These are phyloP conservation scores for Cottus gobio DNA, from an alignment of 2,113 vertebrate species.

Conservation along the genomic window DNA sequence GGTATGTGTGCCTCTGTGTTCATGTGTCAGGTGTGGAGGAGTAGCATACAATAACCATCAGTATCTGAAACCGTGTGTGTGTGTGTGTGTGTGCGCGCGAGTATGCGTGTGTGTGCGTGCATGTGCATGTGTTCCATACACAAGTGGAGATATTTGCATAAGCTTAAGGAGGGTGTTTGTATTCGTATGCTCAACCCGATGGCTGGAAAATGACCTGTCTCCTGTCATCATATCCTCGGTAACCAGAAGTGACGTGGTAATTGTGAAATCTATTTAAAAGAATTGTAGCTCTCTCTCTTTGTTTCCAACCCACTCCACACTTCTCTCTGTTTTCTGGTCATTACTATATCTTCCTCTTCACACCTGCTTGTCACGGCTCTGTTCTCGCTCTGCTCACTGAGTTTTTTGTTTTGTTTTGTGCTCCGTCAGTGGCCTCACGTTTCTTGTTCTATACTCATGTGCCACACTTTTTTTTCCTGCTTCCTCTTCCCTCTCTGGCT, in stretches of 20 bases:
- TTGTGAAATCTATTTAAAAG: conserved; percentile 85
- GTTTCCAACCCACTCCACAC: conserved; percentile 9
- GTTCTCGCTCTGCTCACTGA: conserved; percentile 10
- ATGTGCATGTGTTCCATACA: conserved; percentile 13
- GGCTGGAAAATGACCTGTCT: conserved; percentile 83
- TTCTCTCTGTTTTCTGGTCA: conserved; percentile 46
- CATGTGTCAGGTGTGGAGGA: neutral
- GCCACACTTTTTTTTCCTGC: neutral
- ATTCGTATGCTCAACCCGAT: conserved; percentile 70
- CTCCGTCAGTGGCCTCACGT: neutral
- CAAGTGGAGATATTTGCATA: conserved; percentile 55
- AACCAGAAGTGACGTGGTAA: conserved; percentile 84
- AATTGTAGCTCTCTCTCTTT: conserved; percentile 70
- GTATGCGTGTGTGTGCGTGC: neutral
- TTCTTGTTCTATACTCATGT: conserved; percentile 13
- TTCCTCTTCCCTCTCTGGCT: conserved; percentile 11
- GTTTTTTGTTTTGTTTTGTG: conserved; percentile 12
- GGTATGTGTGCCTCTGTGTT: conserved; percentile 26
- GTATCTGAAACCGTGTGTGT: neutral
- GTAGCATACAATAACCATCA: neutral
- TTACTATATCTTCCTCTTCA: conserved; percentile 35
- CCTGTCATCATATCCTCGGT: conserved; percentile 76
- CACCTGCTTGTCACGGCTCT: conserved; percentile 26
- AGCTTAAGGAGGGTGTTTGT: conserved; percentile 59
- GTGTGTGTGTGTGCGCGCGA: too few relatives aligned